Base-by-base conservation (phyloP, 2,113 vertebrate genomes). In the Channa argus region DNA sequence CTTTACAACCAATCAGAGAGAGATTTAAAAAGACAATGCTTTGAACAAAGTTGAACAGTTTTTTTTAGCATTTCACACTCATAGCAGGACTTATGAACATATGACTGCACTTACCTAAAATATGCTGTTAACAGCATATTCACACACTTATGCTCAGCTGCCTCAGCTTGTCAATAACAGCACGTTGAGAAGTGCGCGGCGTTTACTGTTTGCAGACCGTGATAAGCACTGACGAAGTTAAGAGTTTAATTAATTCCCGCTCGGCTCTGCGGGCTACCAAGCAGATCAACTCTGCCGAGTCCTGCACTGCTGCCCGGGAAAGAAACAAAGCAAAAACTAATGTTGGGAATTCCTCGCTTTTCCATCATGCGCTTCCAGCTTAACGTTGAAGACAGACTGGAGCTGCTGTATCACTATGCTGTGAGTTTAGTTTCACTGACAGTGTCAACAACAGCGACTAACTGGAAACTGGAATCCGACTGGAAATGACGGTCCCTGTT, bases 41-140 rank as follows among this genome's bases (percentile, higher is more conserved):
- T 24, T 24, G 24, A 24, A 24, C 24, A 24, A 24, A 24, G 24
- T 24, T 24, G 24, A 24, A 24, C 24, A 24, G 24, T 24, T 24
- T 24, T 24, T 24, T 24, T 24, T 1, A 24, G 1, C 24, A 24
- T 45, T 33, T 61, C 0, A 52, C 8, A 60, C 24, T 44, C 34
- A 45, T 11, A 39, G 54, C 41, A 56, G 6, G 8, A 33, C 33
- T 71, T 24, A 50, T 24, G 39, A 5, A 6, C 5, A 15, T 6
- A 24, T 50, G n/a, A 3, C 8, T 33, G n/a, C n/a, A 65, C 81
- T 79, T 80, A 90, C 88, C 86, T 66, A 49, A 36, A 66, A 69
- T 56, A 78, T 34, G 43, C 49, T 1, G 56, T 15, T 63, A 52
- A 9, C 50, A 56, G 10, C 62, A 74, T 38, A 6, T 62, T 45